These are phyloP conservation scores for Prietella phreatophila DNA, from an alignment of 2,113 vertebrate genomes.

Conservation along the genomic window DNA sequence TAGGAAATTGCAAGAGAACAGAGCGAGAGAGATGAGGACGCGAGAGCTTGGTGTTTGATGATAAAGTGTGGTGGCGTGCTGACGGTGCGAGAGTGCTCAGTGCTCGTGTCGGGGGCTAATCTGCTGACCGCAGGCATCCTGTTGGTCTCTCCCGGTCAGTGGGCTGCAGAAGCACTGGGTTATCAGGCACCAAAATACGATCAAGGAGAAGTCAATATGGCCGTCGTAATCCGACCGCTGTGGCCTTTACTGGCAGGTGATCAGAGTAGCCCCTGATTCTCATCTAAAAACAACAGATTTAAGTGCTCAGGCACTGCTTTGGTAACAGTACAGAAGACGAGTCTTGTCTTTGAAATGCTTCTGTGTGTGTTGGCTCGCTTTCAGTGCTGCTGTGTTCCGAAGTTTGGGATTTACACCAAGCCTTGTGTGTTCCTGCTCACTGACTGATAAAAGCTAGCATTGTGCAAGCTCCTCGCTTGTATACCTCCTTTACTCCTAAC, in stretches of 20 bases:
- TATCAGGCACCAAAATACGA: constrained; percentile 57
- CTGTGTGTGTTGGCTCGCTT: constrained; percentile 5
- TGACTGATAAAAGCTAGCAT: background rate
- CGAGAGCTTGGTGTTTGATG: constrained; percentile 49
- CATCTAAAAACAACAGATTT: constrained; percentile 33
- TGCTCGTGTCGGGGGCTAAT: constrained; percentile 48
- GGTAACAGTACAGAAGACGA: background rate
- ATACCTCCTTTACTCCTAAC: constrained; percentile 43
- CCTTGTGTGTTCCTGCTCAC: constrained; percentile 5
- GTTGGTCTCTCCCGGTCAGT: constrained; percentile 27
- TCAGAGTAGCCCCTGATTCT: constrained; percentile 47
- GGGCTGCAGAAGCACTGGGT: constrained; percentile 27
- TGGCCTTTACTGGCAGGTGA: constrained; percentile 54
- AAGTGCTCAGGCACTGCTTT: constrained; percentile 9
- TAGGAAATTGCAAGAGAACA: background rate
- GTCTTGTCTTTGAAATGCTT: background rate
- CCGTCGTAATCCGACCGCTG: constrained; percentile 35
- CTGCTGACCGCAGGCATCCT: constrained; percentile 55
- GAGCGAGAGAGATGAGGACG: background rate
- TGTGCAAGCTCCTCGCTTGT: background rate
- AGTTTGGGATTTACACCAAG: constrained; percentile 4
- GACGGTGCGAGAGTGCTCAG: constrained; percentile 50
- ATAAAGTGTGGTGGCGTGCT: constrained; percentile 56
- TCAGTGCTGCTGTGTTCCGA: background rate
- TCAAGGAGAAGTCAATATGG: constrained; percentile 55